These are phyloP conservation scores for Gastrophysa polygoni DNA, from an alignment of 2,888 invertebrate genomes.

Conservation along the genomic window DNA sequence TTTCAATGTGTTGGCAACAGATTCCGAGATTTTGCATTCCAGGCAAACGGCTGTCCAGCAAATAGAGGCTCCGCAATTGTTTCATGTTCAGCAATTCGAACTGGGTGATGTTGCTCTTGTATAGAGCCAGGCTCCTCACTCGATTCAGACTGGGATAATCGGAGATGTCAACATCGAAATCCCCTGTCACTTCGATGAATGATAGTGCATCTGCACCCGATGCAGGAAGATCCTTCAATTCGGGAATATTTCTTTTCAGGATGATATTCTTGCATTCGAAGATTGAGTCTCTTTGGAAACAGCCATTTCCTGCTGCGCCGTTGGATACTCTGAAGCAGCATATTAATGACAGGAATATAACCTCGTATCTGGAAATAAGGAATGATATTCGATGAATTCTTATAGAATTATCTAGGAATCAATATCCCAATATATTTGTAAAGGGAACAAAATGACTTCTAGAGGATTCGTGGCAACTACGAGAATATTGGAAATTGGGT, in stretches of 20 bases:
- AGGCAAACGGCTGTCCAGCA: constrained; percentile 7
- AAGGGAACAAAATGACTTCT: no score
- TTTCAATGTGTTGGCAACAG: constrained; percentile 13
- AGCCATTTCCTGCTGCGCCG: neutral
- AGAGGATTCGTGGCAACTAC: no score
- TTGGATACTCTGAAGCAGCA: neutral
- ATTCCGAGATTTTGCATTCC: neutral
- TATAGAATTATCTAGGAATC: no score
- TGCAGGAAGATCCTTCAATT: neutral
- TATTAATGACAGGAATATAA: neutral
- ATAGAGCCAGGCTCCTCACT: neutral
- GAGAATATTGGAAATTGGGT: no score
- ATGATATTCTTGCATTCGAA: neutral
- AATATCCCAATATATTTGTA: no score
- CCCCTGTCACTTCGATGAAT: neutral
- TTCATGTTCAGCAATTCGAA: constrained; percentile 9
- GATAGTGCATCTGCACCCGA: neutral
- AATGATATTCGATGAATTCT: no score
- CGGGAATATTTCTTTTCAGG: neutral
- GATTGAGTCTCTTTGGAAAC: neutral
- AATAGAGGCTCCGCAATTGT: constrained; percentile 3
- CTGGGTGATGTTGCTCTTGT: neutral
- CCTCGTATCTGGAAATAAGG: neutral
- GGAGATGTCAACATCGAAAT: neutral
- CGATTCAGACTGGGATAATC: neutral